phyloP scores from a whole-genome alignment of 2,888 invertebrate genomes.

The Onthophagus sagittarius region DNA sequence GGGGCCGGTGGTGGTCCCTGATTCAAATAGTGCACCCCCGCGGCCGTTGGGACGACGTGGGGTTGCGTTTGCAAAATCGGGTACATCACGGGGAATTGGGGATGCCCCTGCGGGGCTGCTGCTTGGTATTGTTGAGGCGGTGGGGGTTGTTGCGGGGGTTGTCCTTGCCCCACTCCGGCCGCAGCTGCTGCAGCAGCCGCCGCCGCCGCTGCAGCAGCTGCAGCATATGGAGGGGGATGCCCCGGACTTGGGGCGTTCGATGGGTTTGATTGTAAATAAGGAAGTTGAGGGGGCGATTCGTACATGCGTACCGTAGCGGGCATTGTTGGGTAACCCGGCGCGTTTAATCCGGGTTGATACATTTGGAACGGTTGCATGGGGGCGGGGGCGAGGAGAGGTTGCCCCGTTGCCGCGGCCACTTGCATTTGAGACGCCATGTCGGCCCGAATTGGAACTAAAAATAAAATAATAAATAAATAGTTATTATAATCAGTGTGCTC shows the following conservation, averaged over 20 bases:
- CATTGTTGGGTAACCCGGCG: conserved; percentile 47
- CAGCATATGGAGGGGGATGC: conserved; percentile 39
- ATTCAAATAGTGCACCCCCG: conserved; percentile 50
- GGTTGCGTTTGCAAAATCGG: conserved; percentile 55
- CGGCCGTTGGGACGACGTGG: conserved; percentile 46
- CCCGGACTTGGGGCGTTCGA: conserved; percentile 52
- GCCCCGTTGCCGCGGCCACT: conserved; percentile 77
- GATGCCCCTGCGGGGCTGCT: conserved; percentile 55
- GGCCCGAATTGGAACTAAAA: conserved; percentile 42
- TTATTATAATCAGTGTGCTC: too few species aligned
- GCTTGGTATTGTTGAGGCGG: conserved; percentile 57
- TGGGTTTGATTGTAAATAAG: conserved; percentile 50
- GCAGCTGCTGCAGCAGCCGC: too few species aligned
- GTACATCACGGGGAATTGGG: conserved; percentile 58
- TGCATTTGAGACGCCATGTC: conserved; percentile 73
- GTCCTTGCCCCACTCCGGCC: too few species aligned
- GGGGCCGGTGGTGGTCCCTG: conserved; percentile 50
- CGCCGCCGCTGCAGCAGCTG: conserved; percentile 35
- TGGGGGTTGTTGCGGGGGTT: too few species aligned
- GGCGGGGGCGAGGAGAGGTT: conserved; percentile 77
- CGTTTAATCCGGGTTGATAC: conserved; percentile 43
- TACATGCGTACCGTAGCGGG: conserved; percentile 68
- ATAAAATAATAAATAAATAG: too few species aligned
- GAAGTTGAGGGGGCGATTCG: conserved; percentile 53
- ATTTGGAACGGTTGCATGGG: conserved; percentile 62